Evolutionary conservation across 2,888 invertebrate genomes (phyloP), one percentile per base, ranked within the genome.

Genomic region (Ophraella communa): DNA sequence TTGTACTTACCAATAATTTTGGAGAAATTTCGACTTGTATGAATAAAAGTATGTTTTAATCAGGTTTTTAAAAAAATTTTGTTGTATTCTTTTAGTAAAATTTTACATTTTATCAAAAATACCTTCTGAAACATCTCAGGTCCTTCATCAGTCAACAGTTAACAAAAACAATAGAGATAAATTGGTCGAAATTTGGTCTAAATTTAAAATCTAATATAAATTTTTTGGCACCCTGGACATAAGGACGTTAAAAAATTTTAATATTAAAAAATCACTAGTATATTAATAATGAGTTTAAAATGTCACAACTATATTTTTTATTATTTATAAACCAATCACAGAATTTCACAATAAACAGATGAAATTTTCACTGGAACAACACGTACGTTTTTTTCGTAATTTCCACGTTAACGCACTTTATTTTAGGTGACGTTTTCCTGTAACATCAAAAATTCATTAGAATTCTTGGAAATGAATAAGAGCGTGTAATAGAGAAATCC

Each of bases 401-500:
- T 55, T 20, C 42, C 23, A 24, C 21, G 5, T n/a, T 7, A 23
- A n/a, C 14, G 24, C 24, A 14, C 24, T 65, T 23, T 8, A 30
- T 51, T 49, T 57, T 27, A 61, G 56, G 67, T 63, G 52, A 57
- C 61, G 52, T 57, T 57, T 49, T 60, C 62, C 53, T 57, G 39
- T 51, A 56, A 60, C 56, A 60, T 65, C 55, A 60, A 60, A 64
- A 59, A 59, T 68, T 65, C 55, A 47, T 44, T 52, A 53, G 65
- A 65, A 63, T 61, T 52, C 66, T 63, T 64, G 58, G 60, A 67
- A 56, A 62, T 60, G 65, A 58, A 61, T 62, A 58, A 65, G 63
- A 66, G 62, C 63, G 66, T 68, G 56, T 64, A 56, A 62, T 58
- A 65, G 63, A 58, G 62, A 61, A 69, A 61, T 65, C 53, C 47